Conservation (phyloP, 2,888 invertebrate species). For the Urechis unicinctus region DNA sequence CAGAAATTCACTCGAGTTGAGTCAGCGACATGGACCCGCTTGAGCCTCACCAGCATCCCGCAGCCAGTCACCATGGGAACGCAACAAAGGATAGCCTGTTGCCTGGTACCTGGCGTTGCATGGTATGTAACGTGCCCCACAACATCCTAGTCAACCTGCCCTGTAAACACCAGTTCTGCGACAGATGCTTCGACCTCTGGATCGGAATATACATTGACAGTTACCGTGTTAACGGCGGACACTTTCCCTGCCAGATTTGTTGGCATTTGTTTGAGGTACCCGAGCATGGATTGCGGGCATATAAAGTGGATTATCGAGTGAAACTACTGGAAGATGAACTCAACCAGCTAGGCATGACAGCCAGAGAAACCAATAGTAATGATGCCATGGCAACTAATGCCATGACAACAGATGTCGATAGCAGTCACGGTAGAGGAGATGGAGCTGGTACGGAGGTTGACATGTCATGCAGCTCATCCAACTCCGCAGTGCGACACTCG, state of each 20-base stretch:
- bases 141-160: conserved; percentile 1
- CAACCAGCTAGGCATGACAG: conserved; percentile 1
- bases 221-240: conserved; percentile 1
- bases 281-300: conserved; percentile 4
- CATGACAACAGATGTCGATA: too few relatives aligned
- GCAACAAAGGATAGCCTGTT: neutral
- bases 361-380: too few relatives aligned
- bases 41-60: too few relatives aligned
- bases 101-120: neutral
- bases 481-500: too few relatives aligned
- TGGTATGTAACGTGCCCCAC: neutral
- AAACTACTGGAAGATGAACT: conserved; percentile 2
- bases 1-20: too few relatives aligned
- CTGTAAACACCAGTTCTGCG: conserved; percentile 10
- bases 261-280: conserved; percentile 6
- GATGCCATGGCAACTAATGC: too few relatives aligned
- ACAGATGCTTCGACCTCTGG: conserved; percentile 5
- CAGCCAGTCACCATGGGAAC: too few relatives aligned
- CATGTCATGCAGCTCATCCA: neutral
- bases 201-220: conserved; percentile 4
- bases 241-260: conserved; percentile 10
- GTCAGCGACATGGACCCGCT: too few relatives aligned
- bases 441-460: neutral
- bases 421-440: too few relatives aligned
- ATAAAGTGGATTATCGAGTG: conserved; percentile 7